phyloP scores from a whole-genome alignment of 2,888 invertebrate genomes.

The Tenthredo amoena region DNA sequence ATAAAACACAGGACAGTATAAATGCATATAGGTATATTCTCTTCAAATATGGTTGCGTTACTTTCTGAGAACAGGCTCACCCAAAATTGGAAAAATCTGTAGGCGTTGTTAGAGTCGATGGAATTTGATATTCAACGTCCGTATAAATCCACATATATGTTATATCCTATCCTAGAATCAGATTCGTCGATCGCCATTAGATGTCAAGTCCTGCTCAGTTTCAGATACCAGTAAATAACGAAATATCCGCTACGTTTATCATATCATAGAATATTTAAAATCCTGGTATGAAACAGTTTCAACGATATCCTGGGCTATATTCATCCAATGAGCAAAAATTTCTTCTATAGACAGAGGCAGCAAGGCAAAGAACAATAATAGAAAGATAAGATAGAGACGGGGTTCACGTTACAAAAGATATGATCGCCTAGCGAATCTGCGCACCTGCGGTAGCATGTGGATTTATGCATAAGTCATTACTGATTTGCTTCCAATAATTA shows the following conservation, averaged over 20 bases:
- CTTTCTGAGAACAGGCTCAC: not conserved
- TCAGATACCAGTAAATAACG: not conserved
- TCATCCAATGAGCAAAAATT: not conserved
- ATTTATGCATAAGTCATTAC: not conserved
- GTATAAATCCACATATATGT: not conserved
- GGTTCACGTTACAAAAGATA: slow-evolving; percentile 25
- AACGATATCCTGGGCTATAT: not conserved
- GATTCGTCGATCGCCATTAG: not conserved
- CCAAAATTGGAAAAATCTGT: slow-evolving; percentile 38
- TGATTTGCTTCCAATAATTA: not conserved
- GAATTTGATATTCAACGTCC: slow-evolving; percentile 26
- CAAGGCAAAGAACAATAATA: slow-evolving; percentile 28
- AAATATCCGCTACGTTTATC: not conserved
- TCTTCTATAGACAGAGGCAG: not conserved
- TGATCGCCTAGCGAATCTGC: not conserved
- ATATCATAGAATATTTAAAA: not conserved
- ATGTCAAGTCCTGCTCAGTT: not conserved
- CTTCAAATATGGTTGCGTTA: not conserved
- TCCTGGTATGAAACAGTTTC: not conserved
- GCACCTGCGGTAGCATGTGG: slow-evolving; percentile 1
- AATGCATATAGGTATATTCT: not conserved
- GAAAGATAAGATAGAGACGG: slow-evolving; percentile 42
- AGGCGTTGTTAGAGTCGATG: not conserved
- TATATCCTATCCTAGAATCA: not conserved
- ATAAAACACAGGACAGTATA: not conserved